Conservation (phyloP, 2,113 vertebrate species). For the Campylomormyrus numenius region DNA sequence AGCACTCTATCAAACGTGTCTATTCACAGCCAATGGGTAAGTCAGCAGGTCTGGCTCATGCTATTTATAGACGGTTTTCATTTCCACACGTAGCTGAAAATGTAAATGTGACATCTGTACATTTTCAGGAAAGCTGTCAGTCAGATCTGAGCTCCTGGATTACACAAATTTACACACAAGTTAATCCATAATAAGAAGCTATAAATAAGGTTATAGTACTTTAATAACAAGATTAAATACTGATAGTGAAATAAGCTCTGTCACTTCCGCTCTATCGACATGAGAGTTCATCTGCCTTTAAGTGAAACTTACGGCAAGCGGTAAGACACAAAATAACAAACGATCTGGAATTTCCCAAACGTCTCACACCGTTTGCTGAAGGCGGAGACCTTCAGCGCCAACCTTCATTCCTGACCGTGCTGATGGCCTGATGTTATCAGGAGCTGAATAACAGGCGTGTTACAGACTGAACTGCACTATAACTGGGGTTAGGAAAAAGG, state of each 20-base stretch:
- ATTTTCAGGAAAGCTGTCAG: not conserved
- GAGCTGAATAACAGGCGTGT: not conserved
- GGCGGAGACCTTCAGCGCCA: not conserved
- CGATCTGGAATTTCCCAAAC: not conserved
- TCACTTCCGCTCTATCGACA: not conserved
- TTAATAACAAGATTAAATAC: not conserved
- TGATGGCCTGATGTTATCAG: not conserved
- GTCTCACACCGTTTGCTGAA: not conserved
- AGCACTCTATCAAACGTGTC: not conserved
- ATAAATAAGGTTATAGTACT: not conserved
- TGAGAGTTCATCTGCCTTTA: not conserved
- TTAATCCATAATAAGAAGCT: not conserved
- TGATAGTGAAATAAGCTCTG: not conserved
- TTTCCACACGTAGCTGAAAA: not conserved
- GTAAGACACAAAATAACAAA: not conserved
- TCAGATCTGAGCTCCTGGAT: not conserved
- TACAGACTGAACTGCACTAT: not conserved
- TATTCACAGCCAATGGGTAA: not conserved
- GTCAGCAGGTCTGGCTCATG: not conserved
- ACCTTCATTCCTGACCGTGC: not conserved
- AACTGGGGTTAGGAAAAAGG: not conserved
- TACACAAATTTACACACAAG: not conserved
- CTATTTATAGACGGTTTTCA: not conserved
- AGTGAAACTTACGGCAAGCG: not conserved
- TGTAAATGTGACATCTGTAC: not conserved